Evolutionary conservation across 1,140 invertebrate species (phyloP).

Genomic region (Mizuhopecten yessoensis): DNA sequence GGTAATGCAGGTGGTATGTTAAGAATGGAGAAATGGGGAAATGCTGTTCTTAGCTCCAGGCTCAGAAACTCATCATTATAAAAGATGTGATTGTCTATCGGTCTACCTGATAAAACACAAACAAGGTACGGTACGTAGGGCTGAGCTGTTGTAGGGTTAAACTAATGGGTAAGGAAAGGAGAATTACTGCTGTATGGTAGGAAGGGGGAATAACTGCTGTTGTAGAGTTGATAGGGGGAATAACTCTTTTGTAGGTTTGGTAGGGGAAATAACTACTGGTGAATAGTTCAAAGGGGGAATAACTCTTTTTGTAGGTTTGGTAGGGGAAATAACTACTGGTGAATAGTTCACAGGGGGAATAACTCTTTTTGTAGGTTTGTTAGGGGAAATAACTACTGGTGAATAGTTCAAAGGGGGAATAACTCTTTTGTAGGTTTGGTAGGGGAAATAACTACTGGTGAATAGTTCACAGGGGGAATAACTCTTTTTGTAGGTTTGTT

Average conservation of each 20-base stretch:
- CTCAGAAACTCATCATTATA: constrained; percentile 34
- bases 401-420: no score
- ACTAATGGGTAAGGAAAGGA: background rate
- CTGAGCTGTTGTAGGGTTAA: background rate
- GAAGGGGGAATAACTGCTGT: background rate
- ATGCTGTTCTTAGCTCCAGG: background rate
- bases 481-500: background rate
- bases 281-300: no score
- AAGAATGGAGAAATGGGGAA: constrained; percentile 17
- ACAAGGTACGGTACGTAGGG: background rate
- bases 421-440: no score
- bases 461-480: no score
- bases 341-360: no score
- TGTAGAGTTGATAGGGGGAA: background rate
- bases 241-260: no score
- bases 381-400: no score
- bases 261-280: no score
- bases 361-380: no score
- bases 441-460: no score
- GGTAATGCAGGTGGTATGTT: background rate
- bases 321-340: no score
- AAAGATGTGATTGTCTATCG: background rate
- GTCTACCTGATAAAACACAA: background rate
- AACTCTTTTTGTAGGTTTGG: no score
- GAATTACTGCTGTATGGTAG: background rate